A percentile compares a stretch with the other conserved stretches of the same genome.
Evolutionary conservation across 2,797 vertebrate genomes (phyloP).

Genomic region (Sebastes nivosus): DNA sequence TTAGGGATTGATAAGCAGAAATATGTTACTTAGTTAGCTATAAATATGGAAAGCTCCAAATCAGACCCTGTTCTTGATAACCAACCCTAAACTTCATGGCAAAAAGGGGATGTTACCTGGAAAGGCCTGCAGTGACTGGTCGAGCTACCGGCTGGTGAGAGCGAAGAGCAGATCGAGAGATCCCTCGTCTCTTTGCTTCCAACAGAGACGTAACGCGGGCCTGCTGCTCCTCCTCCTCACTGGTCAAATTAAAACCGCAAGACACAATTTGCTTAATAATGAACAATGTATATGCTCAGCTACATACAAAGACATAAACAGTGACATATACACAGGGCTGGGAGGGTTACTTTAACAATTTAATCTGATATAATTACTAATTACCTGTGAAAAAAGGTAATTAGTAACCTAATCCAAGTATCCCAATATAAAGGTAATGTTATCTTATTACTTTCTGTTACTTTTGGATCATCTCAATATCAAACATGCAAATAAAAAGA

Average conservation of each 20-base stretch:
- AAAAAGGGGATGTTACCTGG: conserved; percentile 81
- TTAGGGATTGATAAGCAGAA: not conserved
- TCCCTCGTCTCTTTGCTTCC: conserved; percentile 89
- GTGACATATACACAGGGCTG: not conserved
- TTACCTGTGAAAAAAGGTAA: not conserved
- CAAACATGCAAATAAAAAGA: no score
- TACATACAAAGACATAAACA: not conserved
- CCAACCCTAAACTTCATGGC: not conserved
- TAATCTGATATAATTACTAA: not conserved
- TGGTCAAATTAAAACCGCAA: conserved; percentile 43
- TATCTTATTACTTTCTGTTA: accelerated
- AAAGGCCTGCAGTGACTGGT: conserved; percentile 87
- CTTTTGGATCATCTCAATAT: no score
- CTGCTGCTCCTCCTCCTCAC: conserved; percentile 80
- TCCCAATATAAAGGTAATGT: no score
- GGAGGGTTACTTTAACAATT: not conserved
- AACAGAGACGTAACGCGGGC: conserved; percentile 82
- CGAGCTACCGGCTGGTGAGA: conserved; percentile 97
- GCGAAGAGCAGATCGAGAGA: conserved; percentile 93
- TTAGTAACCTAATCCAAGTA: no score
- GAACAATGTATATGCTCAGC: not conserved
- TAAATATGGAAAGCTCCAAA: not conserved
- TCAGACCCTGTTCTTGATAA: not conserved
- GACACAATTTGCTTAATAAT: not conserved
- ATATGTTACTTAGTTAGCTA: not conserved